Evolutionary conservation across 2,888 invertebrate genomes (phyloP).

Genomic region (Masnerella sp.): DNA sequence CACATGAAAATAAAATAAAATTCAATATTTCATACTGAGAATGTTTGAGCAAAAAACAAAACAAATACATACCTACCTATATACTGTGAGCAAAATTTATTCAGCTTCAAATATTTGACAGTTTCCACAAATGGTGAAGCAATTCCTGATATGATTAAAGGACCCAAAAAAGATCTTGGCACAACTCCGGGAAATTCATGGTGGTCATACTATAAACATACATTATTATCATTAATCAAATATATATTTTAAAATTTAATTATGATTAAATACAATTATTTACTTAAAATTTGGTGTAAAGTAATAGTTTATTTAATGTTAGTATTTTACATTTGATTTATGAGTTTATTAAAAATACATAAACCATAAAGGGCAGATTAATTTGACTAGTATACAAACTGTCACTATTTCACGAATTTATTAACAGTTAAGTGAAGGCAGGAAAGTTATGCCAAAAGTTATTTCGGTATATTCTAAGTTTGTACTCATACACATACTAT

Average conservation of each 20-base stretch:
- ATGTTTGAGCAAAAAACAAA: too few species aligned
- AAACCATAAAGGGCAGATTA: too few species aligned
- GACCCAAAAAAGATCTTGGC: slow-evolving; percentile 96
- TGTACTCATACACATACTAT: slow-evolving; percentile 44
- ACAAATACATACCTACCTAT: slow-evolving; percentile 83
- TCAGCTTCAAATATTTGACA: slow-evolving; percentile 83
- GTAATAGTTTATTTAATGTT: too few species aligned
- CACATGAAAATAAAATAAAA: too few species aligned
- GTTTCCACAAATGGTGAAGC: slow-evolving; percentile 87
- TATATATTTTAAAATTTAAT: neutral
- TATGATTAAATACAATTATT: too few species aligned
- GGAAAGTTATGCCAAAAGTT: slow-evolving; percentile 52
- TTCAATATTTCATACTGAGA: too few species aligned
- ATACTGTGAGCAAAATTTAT: slow-evolving; percentile 93
- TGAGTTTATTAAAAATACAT: too few species aligned
- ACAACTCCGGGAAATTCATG: slow-evolving; percentile 98
- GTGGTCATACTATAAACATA: slow-evolving; percentile 94
- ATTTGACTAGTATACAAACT: slow-evolving; percentile 20
- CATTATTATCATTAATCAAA: too few species aligned
- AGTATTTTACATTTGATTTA: too few species aligned
- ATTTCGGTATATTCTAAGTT: slow-evolving; percentile 58
- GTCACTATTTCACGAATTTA: slow-evolving; percentile 32
- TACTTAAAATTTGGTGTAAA: too few species aligned
- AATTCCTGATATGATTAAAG: slow-evolving; percentile 87
- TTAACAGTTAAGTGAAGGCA: slow-evolving; percentile 40